Conservation (phyloP, 2,797 vertebrate genomes). For the Ctenosaura bakeri region DNA sequence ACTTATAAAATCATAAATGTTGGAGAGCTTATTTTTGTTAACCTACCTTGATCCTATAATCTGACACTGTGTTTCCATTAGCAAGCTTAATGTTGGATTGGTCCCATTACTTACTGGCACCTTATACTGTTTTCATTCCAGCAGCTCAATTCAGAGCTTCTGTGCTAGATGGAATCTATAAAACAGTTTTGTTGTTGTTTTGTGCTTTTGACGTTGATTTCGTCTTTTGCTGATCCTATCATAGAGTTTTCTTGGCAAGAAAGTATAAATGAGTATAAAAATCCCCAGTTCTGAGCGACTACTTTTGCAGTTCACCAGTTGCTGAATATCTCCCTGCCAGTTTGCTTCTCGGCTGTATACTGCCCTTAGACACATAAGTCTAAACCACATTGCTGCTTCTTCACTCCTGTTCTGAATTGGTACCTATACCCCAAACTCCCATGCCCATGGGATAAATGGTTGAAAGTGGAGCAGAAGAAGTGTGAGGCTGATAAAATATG, state of each 20-base stretch:
- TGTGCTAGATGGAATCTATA: background rate
- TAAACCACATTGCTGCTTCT: no score
- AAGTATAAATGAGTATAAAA: no score
- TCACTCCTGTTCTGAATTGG: no score
- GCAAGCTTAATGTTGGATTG: background rate
- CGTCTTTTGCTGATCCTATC: no score
- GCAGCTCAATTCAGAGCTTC: background rate
- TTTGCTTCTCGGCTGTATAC: no score
- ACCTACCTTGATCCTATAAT: background rate
- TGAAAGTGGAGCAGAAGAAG: background rate
- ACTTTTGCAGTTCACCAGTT: no score
- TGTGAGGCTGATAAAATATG: background rate
- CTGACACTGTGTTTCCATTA: background rate
- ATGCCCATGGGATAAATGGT: no score
- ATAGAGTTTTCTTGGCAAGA: no score
- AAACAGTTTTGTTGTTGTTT: background rate
- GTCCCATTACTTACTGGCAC: background rate
- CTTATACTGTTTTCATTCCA: background rate
- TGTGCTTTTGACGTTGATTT: background rate
- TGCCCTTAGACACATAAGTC: no score
- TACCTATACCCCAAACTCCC: no score
- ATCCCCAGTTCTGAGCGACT: no score
- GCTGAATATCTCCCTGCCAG: no score
- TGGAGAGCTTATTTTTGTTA: conserved; percentile 9
- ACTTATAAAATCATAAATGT: background rate